Evolutionary conservation across 1,140 invertebrate genomes (phyloP).

Genomic region (Leptinotarsa defecta): DNA sequence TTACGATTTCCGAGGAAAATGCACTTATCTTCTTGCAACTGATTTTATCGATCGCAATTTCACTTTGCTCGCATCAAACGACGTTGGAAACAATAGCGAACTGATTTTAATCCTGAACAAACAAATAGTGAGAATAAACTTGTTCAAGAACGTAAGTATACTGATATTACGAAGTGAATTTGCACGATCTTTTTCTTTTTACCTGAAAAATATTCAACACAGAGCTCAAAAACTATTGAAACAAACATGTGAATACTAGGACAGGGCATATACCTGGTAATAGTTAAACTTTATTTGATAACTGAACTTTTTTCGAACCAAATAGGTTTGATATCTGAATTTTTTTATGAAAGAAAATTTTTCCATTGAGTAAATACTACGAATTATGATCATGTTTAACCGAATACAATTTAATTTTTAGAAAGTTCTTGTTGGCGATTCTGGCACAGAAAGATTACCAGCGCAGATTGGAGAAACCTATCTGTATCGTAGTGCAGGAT

Average conservation of each 20-base stretch:
- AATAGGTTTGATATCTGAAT: too few relatives aligned
- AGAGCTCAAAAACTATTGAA: too few relatives aligned
- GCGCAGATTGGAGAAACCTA: conserved; percentile 61
- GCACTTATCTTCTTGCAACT: conserved; percentile 69
- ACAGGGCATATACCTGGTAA: too few relatives aligned
- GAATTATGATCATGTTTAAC: neutral
- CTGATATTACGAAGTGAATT: neutral
- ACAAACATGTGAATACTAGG: too few relatives aligned
- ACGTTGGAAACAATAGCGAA: conserved; percentile 41
- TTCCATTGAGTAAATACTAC: too few relatives aligned
- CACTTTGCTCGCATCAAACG: conserved; percentile 54
- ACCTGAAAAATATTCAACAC: too few relatives aligned
- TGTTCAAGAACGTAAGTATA: conserved; percentile 51
- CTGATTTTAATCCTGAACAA: conserved; percentile 55
- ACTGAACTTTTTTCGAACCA: too few relatives aligned
- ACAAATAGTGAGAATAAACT: conserved; percentile 52
- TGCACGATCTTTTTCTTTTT: neutral
- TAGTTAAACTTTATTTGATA: too few relatives aligned
- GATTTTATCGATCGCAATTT: conserved; percentile 68
- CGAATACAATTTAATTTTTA: conserved; percentile 19
- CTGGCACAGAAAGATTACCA: conserved; percentile 51
- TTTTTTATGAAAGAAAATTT: too few relatives aligned
- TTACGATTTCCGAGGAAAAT: conserved; percentile 67
- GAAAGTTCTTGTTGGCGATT: conserved; percentile 41
- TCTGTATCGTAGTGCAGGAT: conserved; percentile 65